A percentile compares a stretch with the other conserved stretches of the same genome.
These are phyloP conservation scores for Drosophila rubida DNA, from an alignment of 2,888 invertebrate species.

Conservation along the genomic window DNA sequence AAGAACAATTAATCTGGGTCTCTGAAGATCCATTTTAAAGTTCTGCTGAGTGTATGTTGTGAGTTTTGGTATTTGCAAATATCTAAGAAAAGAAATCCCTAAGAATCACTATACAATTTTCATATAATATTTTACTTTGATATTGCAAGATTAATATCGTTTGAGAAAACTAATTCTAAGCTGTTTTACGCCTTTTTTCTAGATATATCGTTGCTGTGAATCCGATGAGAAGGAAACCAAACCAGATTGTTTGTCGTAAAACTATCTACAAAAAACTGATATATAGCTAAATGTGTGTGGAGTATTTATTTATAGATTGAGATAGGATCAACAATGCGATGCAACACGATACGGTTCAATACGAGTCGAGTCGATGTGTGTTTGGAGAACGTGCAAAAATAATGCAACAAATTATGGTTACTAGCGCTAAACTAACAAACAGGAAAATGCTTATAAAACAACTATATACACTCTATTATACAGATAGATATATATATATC, in stretches of 20 bases:
- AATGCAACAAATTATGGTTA: constrained; percentile 80
- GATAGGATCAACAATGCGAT: constrained; percentile 42
- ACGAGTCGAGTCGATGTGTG: constrained; percentile 16
- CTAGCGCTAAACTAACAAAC: constrained; percentile 73
- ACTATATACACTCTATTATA: constrained; percentile 68
- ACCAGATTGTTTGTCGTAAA: constrained; percentile 66
- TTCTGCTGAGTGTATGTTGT: too few relatives aligned
- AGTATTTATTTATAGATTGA: constrained; percentile 79
- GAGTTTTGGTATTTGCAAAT: too few relatives aligned
- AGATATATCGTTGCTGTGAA: constrained; percentile 85
- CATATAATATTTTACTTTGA: not conserved
- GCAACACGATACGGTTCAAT: constrained; percentile 1
- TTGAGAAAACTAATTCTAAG: not conserved
- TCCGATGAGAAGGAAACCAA: constrained; percentile 75
- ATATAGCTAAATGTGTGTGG: constrained; percentile 80
- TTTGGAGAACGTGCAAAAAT: constrained; percentile 34
- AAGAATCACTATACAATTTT: not conserved
- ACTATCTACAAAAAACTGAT: constrained; percentile 64
- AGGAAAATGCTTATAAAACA: constrained; percentile 70
- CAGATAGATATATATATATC: constrained; percentile 50
- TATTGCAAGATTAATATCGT: not conserved
- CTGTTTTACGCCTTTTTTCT: not conserved
- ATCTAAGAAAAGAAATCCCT: too few relatives aligned
- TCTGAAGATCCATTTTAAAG: not conserved
- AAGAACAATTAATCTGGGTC: not conserved